Base-by-base conservation (phyloP, 2,113 vertebrate genomes). In the Callionymus lyra region DNA sequence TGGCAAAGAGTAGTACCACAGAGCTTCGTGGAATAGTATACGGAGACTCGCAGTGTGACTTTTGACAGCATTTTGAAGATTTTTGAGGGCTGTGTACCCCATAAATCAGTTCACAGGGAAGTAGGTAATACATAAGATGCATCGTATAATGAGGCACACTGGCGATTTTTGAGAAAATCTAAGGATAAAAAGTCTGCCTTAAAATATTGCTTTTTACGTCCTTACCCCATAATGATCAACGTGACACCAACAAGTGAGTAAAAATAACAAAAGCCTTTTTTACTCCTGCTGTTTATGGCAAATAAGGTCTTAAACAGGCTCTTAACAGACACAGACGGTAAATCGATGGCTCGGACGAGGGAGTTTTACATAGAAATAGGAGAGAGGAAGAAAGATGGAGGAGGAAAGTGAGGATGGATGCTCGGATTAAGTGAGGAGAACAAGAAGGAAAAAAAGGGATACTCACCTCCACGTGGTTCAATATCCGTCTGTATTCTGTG, bases 381-480 rank as follows among this genome's bases (percentile, higher is more conserved):
- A 19, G 41, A 16, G 33, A 39, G 32, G 35, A 10, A 19, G 34
- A 49, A n/a, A 38, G 37, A 38, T 27, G 35, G 15, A 11, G 17
- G 45, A 10, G 38, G n/a, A 10, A 14, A 16, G 16, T 6, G 6
- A 43, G 31, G 18, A 4, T 27, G 21, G 21, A 4, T 27, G 21
- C 21, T 27, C 21, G 4, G 43, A 47, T 10, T 3, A 6, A 43
- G 54, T 38, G 47, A 35, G 51, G 48, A 50, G 54, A 56, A 42
- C 10, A 41, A 43, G 11, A 21, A 57, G 45, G 34, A 49, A 41
- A 14, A n/a, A n/a, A n/a, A n/a, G n/a, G 17, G 52, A 38, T 16
- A 53, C 85, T 76, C 66, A 96, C 95, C 91, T 97, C 89, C 17
- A 88, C 80, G 77, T 97, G 91, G 74, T 99, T 99, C 67, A 93